Conservation (phyloP, 2,888 invertebrate species). For the Lasioglossum vierecki region DNA sequence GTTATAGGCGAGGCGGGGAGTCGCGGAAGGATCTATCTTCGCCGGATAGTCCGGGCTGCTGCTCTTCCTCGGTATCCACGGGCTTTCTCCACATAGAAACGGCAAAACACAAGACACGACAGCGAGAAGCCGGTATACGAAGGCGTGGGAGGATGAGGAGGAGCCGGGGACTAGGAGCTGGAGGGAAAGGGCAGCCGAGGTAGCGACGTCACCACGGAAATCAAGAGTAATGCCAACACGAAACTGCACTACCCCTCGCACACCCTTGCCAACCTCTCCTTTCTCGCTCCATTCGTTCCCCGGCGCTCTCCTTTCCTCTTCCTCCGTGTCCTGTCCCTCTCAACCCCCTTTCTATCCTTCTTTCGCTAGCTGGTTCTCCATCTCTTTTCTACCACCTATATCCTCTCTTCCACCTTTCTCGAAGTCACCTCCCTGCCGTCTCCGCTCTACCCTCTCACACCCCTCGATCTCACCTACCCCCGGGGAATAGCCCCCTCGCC, state of each 20-base stretch:
- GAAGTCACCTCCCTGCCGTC: conserved; percentile 53
- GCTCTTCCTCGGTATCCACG: conserved; percentile 65
- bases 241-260: conserved; percentile 84
- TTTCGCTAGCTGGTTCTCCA: not conserved
- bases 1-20: conserved; percentile 36
- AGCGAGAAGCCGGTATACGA: conserved; percentile 47
- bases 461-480: conserved; percentile 67
- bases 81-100: conserved; percentile 54
- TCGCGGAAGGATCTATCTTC: conserved; percentile 71
- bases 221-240: conserved; percentile 89
- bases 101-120: conserved; percentile 79
- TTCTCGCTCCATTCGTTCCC: conserved; percentile 66
- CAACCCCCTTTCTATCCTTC: not conserved
- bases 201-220: conserved; percentile 85
- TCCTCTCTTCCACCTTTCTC: conserved; percentile 31
- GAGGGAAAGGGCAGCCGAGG: conserved; percentile 74
- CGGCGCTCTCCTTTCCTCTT: conserved; percentile 30
- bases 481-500: conserved; percentile 77
- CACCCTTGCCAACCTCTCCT: conserved; percentile 73
- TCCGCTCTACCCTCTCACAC: conserved; percentile 63
- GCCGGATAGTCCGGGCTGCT: conserved; percentile 71
- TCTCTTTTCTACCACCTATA: not conserved
- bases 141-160: conserved; percentile 41
- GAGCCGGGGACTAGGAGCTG: conserved; percentile 21
- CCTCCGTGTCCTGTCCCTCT: conserved; percentile 62